These are phyloP conservation scores for Cryptotermes secundus DNA, from an alignment of 1,140 invertebrate genomes.

Conservation along the genomic window DNA sequence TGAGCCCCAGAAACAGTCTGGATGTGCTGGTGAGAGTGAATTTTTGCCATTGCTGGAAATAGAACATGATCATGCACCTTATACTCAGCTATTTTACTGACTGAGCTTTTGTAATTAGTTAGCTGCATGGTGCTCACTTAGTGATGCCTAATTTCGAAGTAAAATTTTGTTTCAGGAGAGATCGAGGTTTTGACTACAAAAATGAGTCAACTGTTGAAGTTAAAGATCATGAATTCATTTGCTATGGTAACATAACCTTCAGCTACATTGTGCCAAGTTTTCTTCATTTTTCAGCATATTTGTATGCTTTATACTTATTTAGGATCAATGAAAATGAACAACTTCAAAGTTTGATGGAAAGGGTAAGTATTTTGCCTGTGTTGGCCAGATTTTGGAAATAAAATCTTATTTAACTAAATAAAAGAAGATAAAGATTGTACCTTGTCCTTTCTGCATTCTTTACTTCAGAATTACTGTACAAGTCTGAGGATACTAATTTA, in stretches of 20 bases:
- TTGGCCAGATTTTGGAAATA: background rate
- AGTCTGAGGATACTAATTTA: background rate
- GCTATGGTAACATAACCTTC: conserved; percentile 68
- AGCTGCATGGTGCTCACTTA: too few species aligned
- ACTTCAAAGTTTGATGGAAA: conserved; percentile 85
- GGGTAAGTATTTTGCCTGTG: conserved; percentile 54
- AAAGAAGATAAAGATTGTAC: background rate
- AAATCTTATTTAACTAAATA: background rate
- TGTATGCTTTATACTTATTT: conserved; percentile 77
- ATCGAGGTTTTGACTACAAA: conserved; percentile 70
- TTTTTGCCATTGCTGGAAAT: too few species aligned
- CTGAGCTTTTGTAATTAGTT: too few species aligned
- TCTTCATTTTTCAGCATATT: conserved; percentile 72
- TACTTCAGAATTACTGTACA: background rate
- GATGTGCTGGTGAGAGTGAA: too few species aligned
- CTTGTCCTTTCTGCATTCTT: background rate
- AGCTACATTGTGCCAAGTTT: conserved; percentile 77
- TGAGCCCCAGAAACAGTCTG: too few species aligned
- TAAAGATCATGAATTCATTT: conserved; percentile 56
- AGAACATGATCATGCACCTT: too few species aligned
- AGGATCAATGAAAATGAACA: conserved; percentile 83
- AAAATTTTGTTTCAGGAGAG: conserved; percentile 53
- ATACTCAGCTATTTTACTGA: too few species aligned
- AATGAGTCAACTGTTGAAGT: conserved; percentile 47
- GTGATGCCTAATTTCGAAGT: too few species aligned